phyloP scores from a whole-genome alignment of 2,888 invertebrate species.

The Melieria crassipennis region DNA sequence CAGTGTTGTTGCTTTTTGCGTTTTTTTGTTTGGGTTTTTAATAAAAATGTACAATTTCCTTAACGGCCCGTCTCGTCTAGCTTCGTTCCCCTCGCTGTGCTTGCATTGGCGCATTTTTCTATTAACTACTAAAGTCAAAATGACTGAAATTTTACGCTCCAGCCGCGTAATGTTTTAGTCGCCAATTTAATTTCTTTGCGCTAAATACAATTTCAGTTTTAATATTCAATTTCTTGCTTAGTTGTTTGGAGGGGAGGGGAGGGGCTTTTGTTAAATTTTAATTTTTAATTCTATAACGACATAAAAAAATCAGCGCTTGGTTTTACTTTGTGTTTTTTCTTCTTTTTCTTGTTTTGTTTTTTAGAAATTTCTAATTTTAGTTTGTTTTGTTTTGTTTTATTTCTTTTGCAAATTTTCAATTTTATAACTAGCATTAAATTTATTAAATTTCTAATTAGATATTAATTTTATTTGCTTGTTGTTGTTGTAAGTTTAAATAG shows the following conservation, averaged over 20 bases:
- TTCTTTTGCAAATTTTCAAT: conserved; percentile 31
- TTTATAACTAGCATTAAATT: conserved; percentile 43
- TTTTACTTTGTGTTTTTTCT: conserved; percentile 41
- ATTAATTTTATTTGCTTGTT: conserved; percentile 26
- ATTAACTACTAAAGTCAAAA: conserved; percentile 52
- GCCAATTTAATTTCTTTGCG: conserved; percentile 35
- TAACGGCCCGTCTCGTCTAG: background rate
- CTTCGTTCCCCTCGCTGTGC: too few species aligned
- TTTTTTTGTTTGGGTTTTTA: conserved; percentile 38
- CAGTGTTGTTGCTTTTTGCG: conserved; percentile 35
- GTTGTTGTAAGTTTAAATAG: conserved; percentile 36
- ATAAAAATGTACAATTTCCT: conserved; percentile 46
- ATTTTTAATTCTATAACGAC: conserved; percentile 61
- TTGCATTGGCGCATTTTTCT: too few species aligned
- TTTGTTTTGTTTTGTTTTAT: conserved; percentile 45
- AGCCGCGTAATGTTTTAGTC: too few species aligned
- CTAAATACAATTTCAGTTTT: conserved; percentile 31
- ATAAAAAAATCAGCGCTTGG: conserved; percentile 62
- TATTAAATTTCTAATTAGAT: conserved; percentile 38
- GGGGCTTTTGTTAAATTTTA: conserved; percentile 50
- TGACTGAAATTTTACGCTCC: conserved; percentile 48
- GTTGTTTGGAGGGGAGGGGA: conserved; percentile 40
- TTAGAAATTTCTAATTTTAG: conserved; percentile 22
- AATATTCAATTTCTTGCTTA: conserved; percentile 35
- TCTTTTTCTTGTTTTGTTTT: conserved; percentile 40